A percentile compares a stretch with the other conserved stretches of the same genome.
phyloP scores from a whole-genome alignment of 2,888 invertebrate species.

The Brachyptera putata region DNA sequence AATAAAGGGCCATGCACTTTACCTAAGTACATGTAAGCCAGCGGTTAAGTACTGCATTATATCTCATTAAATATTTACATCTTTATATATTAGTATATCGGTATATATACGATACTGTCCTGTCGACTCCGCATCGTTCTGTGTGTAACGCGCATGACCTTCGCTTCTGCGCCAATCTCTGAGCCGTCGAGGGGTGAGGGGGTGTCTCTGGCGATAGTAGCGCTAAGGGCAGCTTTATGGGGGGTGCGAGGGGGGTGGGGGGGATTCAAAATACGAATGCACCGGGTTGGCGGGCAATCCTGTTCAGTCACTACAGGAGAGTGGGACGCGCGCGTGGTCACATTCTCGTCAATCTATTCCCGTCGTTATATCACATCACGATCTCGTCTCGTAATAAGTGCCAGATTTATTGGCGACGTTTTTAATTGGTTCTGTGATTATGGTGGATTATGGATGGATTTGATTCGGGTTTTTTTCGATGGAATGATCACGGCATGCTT shows the following conservation, averaged over 20 bases:
- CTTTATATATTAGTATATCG: constrained; percentile 8
- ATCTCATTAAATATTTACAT: constrained; percentile 3
- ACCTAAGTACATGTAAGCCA: background rate
- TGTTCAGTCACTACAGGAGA: background rate
- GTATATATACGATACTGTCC: background rate
- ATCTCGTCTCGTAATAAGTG: too few relatives aligned
- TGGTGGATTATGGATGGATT: too few relatives aligned
- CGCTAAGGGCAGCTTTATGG: background rate
- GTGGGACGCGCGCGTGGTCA: background rate
- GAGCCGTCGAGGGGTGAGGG: background rate
- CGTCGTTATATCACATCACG: too few relatives aligned
- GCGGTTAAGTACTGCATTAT: constrained; percentile 7
- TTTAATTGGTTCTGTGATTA: too few relatives aligned
- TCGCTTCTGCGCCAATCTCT: background rate
- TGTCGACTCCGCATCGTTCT: background rate
- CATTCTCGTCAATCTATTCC: background rate
- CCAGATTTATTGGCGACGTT: too few relatives aligned
- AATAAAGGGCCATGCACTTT: background rate
- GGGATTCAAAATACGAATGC: background rate
- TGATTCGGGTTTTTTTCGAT: too few relatives aligned
- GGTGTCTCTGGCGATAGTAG: background rate
- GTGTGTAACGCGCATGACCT: background rate
- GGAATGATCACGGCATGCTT: too few relatives aligned
- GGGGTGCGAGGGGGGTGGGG: background rate
- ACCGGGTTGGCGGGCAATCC: background rate